Evolutionary conservation across 2,888 invertebrate species (phyloP), one percentile per base, ranked within the genome.

Genomic region (Tanytarsus gracilentus): DNA sequence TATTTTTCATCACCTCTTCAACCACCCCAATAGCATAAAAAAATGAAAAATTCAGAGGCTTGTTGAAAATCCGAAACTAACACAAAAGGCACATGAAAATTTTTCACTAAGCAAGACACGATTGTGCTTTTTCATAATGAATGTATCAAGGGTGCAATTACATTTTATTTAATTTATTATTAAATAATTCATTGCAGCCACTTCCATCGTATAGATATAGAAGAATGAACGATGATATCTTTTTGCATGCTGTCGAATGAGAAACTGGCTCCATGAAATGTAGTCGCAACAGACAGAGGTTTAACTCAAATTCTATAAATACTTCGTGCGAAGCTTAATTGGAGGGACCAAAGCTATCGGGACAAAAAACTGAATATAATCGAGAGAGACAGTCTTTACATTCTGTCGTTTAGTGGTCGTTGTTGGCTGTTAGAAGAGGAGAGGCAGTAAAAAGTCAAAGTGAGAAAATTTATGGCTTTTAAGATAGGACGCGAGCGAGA

Each of bases 141-240:
- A 49, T 11, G 26, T 51, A 27, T 51, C 51, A 51, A 16, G 51
- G 51, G 51, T 51, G 18, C 51, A 29, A 51, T 51, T 51, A 51
- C 11, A 8, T 14, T 51, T 51, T 51, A 18, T 51, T 51, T 18
- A 51, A 29, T 51, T 51, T 51, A 29, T 29, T 18, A 29, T 29
- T 51, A 18, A 51, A 51, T 51, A 18, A 51, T 51, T 51, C 27
- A 49, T 11, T 49, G 18, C 23, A 23, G 18, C 11, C 21, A 23
- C 44, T 44, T 44, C n/a, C 18, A 44, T 44, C 11, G 9, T 44
- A 7, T 33, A 9, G 9, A 9, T 33, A 5, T 11, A n/a, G n/a
- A 33, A 33, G 3, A 11, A 11, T 4, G 33, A 6, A 40, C n/a
- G 40, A n/a, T n/a, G n/a, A 14, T 40, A 7, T 40, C 40, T 40